phyloP scores from a whole-genome alignment of 2,888 invertebrate genomes.

The Neria commutata region DNA sequence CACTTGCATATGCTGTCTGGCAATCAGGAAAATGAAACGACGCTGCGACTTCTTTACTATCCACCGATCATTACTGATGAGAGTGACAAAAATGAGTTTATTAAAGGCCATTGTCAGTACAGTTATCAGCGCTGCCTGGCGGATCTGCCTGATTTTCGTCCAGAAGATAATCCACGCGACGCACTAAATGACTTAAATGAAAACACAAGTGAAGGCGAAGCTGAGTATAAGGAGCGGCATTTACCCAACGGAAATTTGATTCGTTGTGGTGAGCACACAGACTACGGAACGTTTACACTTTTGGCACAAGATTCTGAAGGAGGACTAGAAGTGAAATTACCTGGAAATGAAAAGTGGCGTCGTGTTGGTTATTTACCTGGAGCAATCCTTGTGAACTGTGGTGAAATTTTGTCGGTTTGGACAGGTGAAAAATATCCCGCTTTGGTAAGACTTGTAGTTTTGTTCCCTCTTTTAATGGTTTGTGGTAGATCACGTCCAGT shows the following conservation, averaged over 20 bases:
- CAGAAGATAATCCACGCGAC: slow-evolving; percentile 55
- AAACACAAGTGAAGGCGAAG: slow-evolving; percentile 29
- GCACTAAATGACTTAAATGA: slow-evolving; percentile 45
- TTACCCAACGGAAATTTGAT: slow-evolving; percentile 62
- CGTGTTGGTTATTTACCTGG: slow-evolving; percentile 77
- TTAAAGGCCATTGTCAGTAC: slow-evolving; percentile 60
- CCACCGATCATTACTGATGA: slow-evolving; percentile 71
- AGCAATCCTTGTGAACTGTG: slow-evolving; percentile 77
- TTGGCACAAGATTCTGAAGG: slow-evolving; percentile 77
- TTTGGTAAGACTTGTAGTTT: slow-evolving; percentile 63
- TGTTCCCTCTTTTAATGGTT: neutral
- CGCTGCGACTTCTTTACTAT: slow-evolving; percentile 75
- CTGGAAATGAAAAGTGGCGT: slow-evolving; percentile 73
- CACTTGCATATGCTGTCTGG: slow-evolving; percentile 72
- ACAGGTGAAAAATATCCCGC: slow-evolving; percentile 74
- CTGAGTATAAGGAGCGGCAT: slow-evolving; percentile 52
- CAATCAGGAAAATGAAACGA: slow-evolving; percentile 69
- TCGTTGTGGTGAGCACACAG: slow-evolving; percentile 75
- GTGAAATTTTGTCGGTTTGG: slow-evolving; percentile 77
- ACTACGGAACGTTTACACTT: slow-evolving; percentile 78
- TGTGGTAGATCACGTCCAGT: neutral
- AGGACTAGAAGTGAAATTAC: slow-evolving; percentile 70
- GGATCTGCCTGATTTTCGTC: slow-evolving; percentile 59
- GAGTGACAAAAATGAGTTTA: slow-evolving; percentile 64
- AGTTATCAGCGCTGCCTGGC: slow-evolving; percentile 61